Conservation (phyloP, 2,113 vertebrate genomes). For the Gambusia affinis region DNA sequence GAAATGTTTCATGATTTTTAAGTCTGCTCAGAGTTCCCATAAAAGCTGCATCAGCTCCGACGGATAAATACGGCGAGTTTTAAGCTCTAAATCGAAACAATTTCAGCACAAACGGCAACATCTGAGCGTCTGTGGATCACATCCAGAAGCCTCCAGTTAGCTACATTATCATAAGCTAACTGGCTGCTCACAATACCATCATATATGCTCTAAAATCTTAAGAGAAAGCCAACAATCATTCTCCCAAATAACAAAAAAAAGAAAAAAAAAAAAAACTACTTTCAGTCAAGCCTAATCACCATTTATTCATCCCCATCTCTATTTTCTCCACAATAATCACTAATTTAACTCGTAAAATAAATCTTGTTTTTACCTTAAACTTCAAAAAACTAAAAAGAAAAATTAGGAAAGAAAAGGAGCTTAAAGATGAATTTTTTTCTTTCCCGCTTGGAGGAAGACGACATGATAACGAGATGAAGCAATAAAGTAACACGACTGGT, state of each 20-base stretch:
- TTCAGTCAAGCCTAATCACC: constrained; percentile 18
- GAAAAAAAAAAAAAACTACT: background rate
- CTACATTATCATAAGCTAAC: background rate
- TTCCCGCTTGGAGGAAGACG: constrained; percentile 41
- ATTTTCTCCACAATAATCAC: constrained; percentile 28
- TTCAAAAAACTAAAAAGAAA: constrained; percentile 7
- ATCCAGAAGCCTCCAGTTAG: background rate
- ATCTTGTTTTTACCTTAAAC: constrained; percentile 12
- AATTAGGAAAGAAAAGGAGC: background rate
- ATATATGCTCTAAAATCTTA: background rate
- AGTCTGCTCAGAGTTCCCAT: background rate
- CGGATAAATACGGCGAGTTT: background rate
- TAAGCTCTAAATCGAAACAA: background rate
- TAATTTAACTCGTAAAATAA: constrained; percentile 15
- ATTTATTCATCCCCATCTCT: constrained; percentile 2
- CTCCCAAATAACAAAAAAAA: background rate
- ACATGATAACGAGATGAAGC: constrained; percentile 44
- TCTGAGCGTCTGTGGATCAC: background rate
- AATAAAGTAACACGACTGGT: constrained; percentile 42
- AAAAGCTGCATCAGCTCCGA: background rate
- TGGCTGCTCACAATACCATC: background rate
- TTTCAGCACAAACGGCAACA: background rate
- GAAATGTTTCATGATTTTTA: background rate
- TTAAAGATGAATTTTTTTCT: background rate
- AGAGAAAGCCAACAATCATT: background rate